A percentile compares a stretch with the other conserved stretches of the same genome.
These are phyloP conservation scores for Troides helena DNA, from an alignment of 2,888 invertebrate species.

Conservation along the genomic window DNA sequence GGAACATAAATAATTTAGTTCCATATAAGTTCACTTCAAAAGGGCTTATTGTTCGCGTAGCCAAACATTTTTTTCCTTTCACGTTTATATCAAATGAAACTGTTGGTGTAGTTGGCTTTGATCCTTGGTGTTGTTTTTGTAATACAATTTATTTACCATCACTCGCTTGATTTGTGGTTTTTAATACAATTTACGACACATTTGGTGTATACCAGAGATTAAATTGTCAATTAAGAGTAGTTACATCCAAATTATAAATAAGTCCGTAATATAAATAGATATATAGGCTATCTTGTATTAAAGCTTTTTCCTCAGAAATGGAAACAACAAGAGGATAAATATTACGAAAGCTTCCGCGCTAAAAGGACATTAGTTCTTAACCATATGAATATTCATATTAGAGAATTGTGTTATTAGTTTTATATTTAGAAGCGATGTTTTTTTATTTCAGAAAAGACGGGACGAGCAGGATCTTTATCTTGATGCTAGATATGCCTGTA, in stretches of 20 bases:
- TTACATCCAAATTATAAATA: not conserved
- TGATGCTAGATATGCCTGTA: no score
- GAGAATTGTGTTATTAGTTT: no score
- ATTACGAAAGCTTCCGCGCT: not conserved
- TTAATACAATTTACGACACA: constrained; percentile 13
- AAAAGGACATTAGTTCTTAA: not conserved
- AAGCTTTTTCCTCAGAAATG: not conserved
- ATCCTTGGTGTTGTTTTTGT: constrained; percentile 34
- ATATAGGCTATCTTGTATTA: not conserved
- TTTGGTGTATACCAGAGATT: constrained; percentile 3
- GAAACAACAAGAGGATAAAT: not conserved
- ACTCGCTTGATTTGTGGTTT: constrained; percentile 18
- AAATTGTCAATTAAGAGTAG: not conserved
- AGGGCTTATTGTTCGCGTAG: constrained; percentile 45
- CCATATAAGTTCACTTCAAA: constrained; percentile 60
- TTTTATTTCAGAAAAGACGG: no score
- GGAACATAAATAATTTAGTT: constrained; percentile 59
- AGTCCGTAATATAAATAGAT: constrained; percentile 7
- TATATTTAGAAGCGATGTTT: no score
- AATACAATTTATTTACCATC: constrained; percentile 13
- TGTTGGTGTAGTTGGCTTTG: constrained; percentile 34
- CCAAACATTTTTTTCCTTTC: constrained; percentile 43
- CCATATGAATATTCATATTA: no score
- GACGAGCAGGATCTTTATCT: no score
- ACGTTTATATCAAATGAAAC: constrained; percentile 35